Evolutionary conservation across 2,113 vertebrate genomes (phyloP).

Genomic region (Symphodus melops): DNA sequence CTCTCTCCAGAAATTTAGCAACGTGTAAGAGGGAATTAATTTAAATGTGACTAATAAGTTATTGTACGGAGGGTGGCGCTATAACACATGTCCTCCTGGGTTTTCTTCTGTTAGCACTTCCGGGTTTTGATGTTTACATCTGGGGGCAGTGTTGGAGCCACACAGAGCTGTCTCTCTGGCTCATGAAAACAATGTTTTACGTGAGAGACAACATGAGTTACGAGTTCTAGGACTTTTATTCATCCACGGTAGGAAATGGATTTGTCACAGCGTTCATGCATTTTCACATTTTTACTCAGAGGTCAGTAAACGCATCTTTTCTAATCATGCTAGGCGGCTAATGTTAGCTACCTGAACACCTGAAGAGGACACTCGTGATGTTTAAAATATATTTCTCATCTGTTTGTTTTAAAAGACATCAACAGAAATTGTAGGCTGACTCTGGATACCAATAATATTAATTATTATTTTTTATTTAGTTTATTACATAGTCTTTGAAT

Average conservation of each 20-base stretch:
- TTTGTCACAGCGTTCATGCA: accelerated
- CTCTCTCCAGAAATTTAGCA: too few relatives aligned
- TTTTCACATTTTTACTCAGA: background rate
- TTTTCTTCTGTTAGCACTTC: constrained; percentile 49
- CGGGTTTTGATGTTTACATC: constrained; percentile 80
- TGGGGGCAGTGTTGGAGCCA: background rate
- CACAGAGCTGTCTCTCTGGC: background rate
- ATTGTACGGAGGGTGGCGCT: constrained; percentile 25
- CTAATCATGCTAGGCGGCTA: constrained; percentile 38
- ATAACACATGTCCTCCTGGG: accelerated
- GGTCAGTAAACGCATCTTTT: background rate
- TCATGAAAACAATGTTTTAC: background rate
- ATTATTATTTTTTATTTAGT: too few relatives aligned
- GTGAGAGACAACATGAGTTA: background rate
- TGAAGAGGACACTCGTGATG: background rate
- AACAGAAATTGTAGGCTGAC: accelerated
- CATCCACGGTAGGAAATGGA: constrained; percentile 13
- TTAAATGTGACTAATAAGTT: too few relatives aligned
- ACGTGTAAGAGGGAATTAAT: too few relatives aligned
- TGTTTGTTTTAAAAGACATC: background rate
- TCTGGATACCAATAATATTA: background rate
- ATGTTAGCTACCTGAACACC: background rate
- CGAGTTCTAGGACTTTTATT: background rate
- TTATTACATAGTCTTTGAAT: background rate
- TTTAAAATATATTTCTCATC: background rate